Evolutionary conservation across 2,113 vertebrate species (phyloP).

Genomic region (Boulengerochromis microlepis): DNA sequence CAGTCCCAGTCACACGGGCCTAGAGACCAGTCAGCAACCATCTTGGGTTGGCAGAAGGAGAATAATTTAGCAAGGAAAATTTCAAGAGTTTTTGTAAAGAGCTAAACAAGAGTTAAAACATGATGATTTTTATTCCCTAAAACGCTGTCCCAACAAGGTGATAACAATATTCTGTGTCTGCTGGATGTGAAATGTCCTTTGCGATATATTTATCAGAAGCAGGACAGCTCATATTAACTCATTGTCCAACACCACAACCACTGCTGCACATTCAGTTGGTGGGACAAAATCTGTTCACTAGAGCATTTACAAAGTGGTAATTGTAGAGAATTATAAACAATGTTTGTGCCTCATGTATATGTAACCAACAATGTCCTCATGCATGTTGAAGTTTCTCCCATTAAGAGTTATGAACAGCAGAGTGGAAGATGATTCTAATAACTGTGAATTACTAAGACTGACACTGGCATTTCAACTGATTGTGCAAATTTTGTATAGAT

Average conservation of each 20-base stretch:
- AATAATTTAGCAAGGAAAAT: not conserved
- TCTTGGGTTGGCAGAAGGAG: not conserved
- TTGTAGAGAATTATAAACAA: not conserved
- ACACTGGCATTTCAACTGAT: slow-evolving; percentile 35
- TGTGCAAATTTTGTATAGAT: slow-evolving; percentile 44
- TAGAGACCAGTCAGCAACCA: not conserved
- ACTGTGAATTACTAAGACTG: slow-evolving; percentile 46
- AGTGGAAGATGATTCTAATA: not conserved
- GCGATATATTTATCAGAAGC: not conserved
- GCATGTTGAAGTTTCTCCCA: not conserved
- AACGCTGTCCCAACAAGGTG: not conserved
- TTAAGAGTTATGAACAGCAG: not conserved
- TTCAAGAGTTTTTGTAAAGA: not conserved
- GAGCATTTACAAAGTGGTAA: not conserved
- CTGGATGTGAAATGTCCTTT: not conserved
- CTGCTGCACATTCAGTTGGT: not conserved
- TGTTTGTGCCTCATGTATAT: slow-evolving; percentile 3
- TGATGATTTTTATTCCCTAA: not conserved
- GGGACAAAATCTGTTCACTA: not conserved
- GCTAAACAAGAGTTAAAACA: not conserved
- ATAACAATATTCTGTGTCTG: not conserved
- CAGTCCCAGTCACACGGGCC: not conserved
- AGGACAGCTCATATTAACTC: not conserved
- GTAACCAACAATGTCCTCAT: not conserved
- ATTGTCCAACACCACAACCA: not conserved